A percentile compares a stretch with the other conserved stretches of the same genome.
Evolutionary conservation across 2,113 vertebrate species (phyloP).

Genomic region (Varanus komodoensis): DNA sequence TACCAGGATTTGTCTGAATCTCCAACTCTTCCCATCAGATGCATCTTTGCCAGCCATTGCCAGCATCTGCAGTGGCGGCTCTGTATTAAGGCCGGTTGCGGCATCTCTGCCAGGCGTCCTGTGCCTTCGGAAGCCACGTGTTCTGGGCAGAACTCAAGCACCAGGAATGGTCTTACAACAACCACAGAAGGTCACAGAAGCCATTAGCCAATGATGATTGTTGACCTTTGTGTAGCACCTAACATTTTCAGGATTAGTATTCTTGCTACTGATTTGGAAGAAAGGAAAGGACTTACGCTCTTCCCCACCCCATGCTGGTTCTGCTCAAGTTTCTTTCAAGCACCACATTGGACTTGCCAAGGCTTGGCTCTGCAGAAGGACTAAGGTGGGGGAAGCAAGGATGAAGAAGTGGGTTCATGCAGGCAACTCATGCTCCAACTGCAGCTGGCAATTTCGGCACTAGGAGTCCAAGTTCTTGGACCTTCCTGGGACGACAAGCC

Average conservation of each 20-base stretch:
- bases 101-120: background rate
- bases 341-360: background rate
- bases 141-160: background rate
- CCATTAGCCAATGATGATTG: background rate
- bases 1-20: too few relatives aligned
- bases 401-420: too few relatives aligned
- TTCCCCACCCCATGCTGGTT: too few relatives aligned
- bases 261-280: background rate
- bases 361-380: background rate
- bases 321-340: background rate
- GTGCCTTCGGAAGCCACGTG: background rate
- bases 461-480: too few relatives aligned
- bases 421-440: too few relatives aligned
- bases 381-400: too few relatives aligned
- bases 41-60: background rate
- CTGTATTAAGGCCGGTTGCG: too few relatives aligned
- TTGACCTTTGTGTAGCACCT: too few relatives aligned
- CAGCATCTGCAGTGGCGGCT: background rate
- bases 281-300: background rate
- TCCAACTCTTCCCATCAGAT: conserved; percentile 21
- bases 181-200: background rate
- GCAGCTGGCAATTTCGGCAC: too few relatives aligned
- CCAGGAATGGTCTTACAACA: background rate
- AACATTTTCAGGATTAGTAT: too few relatives aligned
- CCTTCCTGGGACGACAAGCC: too few relatives aligned